Evolutionary conservation across 2,797 vertebrate species (phyloP).

Genomic region (Crenichthys baileyi): DNA sequence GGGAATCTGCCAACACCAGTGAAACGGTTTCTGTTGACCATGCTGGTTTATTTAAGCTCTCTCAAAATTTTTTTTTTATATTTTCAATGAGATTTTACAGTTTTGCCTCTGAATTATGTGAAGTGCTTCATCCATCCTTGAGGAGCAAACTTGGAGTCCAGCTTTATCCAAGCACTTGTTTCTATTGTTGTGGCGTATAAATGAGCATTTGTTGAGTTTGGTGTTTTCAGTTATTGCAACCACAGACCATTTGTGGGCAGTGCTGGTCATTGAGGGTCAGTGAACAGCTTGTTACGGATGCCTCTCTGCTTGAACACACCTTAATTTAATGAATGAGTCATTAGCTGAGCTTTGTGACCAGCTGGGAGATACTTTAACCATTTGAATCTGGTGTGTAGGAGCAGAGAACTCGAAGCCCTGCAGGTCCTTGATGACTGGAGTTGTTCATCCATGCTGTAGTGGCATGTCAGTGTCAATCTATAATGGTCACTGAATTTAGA

Average conservation of each 20-base stretch:
- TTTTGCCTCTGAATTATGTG: neutral
- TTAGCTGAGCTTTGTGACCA: neutral
- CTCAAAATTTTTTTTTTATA: neutral
- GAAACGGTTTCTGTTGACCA: neutral
- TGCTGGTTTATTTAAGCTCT: neutral
- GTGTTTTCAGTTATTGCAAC: slow-evolving; percentile 5
- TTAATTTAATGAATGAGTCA: neutral
- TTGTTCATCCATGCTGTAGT: neutral
- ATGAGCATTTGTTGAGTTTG: slow-evolving; percentile 9
- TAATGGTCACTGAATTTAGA: neutral
- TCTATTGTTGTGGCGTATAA: too few relatives aligned
- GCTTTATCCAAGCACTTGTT: neutral
- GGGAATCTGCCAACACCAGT: neutral
- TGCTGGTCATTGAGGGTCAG: neutral
- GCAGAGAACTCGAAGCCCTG: neutral
- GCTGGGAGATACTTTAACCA: neutral
- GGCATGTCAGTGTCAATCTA: neutral
- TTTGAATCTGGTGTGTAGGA: neutral
- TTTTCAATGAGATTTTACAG: neutral
- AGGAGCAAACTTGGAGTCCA: slow-evolving; percentile 8
- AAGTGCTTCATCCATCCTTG: neutral
- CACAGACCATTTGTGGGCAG: neutral
- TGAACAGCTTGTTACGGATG: neutral
- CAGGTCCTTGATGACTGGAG: neutral
- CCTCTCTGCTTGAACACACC: neutral